Evolutionary conservation across 2,113 vertebrate genomes (phyloP).

Genomic region (Sinosuthora webbiana): DNA sequence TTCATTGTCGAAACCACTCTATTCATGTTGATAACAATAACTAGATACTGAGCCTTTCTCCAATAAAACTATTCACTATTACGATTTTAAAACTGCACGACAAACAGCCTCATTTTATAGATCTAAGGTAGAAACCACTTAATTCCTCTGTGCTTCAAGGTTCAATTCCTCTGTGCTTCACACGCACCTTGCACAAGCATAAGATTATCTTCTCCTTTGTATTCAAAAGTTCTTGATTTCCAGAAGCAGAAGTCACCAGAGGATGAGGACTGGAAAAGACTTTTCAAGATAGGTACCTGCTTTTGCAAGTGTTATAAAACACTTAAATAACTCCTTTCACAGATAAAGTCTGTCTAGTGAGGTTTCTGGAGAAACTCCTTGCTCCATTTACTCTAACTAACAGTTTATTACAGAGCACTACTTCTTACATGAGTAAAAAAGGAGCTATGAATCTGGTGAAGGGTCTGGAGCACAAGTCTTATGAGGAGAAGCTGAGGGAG

Average conservation of each 20-base stretch:
- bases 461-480: neutral
- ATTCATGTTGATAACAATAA: neutral
- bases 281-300: neutral
- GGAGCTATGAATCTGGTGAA: neutral
- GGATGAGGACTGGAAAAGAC: neutral
- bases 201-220: neutral
- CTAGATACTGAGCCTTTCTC: neutral
- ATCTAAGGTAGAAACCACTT: neutral
- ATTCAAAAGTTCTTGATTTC: neutral
- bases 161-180: neutral
- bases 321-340: neutral
- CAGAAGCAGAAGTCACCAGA: neutral
- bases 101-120: neutral
- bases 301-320: neutral
- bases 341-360: neutral
- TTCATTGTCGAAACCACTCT: neutral
- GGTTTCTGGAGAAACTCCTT: neutral
- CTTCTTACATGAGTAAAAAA: neutral
- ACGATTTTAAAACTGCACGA: neutral
- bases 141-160: neutral
- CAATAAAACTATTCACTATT: neutral
- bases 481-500: accelerated
- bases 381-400: neutral
- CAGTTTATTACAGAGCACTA: neutral
- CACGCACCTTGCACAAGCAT: neutral